Base-by-base conservation (phyloP, 2,113 vertebrate genomes). In the Phyllostomus hastatus region DNA sequence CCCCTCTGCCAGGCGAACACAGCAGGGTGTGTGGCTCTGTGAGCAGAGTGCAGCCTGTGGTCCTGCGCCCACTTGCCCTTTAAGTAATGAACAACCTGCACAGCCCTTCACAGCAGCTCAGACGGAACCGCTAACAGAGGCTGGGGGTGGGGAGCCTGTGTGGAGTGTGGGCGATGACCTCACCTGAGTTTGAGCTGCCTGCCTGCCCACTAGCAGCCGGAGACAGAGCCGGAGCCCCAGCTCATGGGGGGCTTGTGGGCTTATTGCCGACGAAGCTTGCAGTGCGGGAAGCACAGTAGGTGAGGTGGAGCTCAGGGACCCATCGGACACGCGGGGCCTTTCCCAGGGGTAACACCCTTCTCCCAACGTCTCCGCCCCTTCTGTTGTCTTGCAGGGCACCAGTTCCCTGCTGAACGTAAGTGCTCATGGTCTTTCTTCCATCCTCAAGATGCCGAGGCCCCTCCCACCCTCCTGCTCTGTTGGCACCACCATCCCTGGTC, bases 341-440 rank as follows among this genome's bases (percentile, higher is more conserved):
- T 50, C 38, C 2, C 41, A 26, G 28, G 4, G 19, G 24, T 66
- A 31, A 73, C 59, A 7, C 43, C 91, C 59, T 48, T 88, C 72
- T 67, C 93, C 59, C 76, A 72, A 89, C 70, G 61, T 88, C 57
- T 85, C 86, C 64, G 10, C 48, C 35, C 33, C 38, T 90, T 80
- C 85, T 61, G 6, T n/a, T 97, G 83, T 93, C 91, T 97, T 96
- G 46, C 94, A 98, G 97, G 96, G 96, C 98, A 97, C 97, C 75
- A 19, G 96, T 98, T 97, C 97, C 57, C 96, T 93, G 97, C 90
- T 98, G 98, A 98, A 98, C 35, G 96, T 98, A 95, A 98, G 98
- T 98, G 91, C 91, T 81, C n/a, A 73, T 50, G 38, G 73, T 95
- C 88, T 93, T 67, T n/a, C 33, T 66, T 86, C 83, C 28, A 7